Base-by-base conservation (phyloP, 1,140 invertebrate genomes). In the Aphelenchoides besseyi region DNA sequence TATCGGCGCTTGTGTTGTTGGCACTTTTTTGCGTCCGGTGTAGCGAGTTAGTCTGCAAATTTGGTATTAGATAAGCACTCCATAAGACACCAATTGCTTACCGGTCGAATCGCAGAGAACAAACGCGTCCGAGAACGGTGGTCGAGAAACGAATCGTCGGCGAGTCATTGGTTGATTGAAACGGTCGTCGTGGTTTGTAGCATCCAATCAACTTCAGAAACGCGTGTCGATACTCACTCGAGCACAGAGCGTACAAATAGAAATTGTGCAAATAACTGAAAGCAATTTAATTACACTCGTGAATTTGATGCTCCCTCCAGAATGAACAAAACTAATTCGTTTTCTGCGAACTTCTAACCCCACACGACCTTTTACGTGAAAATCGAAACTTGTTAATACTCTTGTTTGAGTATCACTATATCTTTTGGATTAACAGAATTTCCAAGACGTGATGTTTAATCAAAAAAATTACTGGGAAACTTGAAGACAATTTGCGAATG, bases 201-300 rank as follows among this genome's bases (percentile, higher is more conserved):
- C 72, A 74, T 16, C 72, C 67, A 2, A 70, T 68, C 3, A 79
- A 68, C 33, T 62, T 67, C 0, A 76, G 67, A 29, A 80, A 78
- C 9, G 78, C 78, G n/a, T 75, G 67, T 5, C 79, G 74, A 59
- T 81, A 81, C 52, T 81, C 79, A 18, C 67, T 67, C 23, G 70
- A 73, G 55, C 78, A 81, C 12, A 81, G 32, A 23, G 78, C 71
- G 53, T 81, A 81, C 16, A 81, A 61, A 53, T 75, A 79, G 35
- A 81, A 80, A 52, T 81, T 82, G 70, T 77, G 78, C 18, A 81
- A 59, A 66, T 81, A 81, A 68, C 79, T 80, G 70, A 70, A 80
- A 73, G 26, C 18, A 32, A n/a, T n/a, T n/a, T n/a, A n/a, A n/a
- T n/a, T n/a, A n/a, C n/a, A n/a, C 3, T 3, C 2, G 30, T n/a